phyloP scores from a whole-genome alignment of 2,888 invertebrate species.

The Leistus spinibarbis region DNA sequence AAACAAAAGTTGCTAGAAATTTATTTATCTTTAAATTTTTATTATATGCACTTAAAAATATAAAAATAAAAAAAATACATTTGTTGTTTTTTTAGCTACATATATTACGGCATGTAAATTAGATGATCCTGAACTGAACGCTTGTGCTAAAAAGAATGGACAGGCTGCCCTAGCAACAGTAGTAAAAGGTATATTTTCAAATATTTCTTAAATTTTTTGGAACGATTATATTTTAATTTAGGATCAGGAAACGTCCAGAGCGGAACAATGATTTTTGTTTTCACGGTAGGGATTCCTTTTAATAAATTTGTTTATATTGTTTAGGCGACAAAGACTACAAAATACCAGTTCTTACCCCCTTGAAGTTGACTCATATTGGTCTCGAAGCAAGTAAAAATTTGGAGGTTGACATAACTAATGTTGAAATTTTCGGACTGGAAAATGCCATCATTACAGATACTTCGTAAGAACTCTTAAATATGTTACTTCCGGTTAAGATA shows the following conservation, averaged over 20 bases:
- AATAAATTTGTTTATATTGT: constrained; percentile 14
- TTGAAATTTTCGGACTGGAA: constrained; percentile 46
- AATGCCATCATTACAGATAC: constrained; percentile 42
- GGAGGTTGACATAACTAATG: constrained; percentile 45
- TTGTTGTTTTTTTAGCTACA: constrained; percentile 19
- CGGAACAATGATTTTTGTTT: too few species aligned
- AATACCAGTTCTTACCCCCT: constrained; percentile 49
- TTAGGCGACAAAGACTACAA: constrained; percentile 49
- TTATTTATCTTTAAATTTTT: too few species aligned
- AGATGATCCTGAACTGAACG: constrained; percentile 12
- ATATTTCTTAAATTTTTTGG: too few species aligned
- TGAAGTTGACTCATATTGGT: constrained; percentile 46
- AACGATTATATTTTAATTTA: too few species aligned
- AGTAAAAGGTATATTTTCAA: constrained; percentile 16
- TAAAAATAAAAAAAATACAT: too few species aligned
- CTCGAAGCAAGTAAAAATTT: constrained; percentile 46
- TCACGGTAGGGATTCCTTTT: neutral
- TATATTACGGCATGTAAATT: constrained; percentile 23
- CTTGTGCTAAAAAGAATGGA: constrained; percentile 22
- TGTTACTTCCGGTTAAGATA: neutral
- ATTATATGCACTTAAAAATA: too few species aligned
- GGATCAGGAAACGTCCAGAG: too few species aligned
- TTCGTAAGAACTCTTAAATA: constrained; percentile 41
- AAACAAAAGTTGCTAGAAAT: too few species aligned
- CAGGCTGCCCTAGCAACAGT: constrained; percentile 15